phyloP scores from a whole-genome alignment of 2,888 invertebrate genomes.

The Ophion costatus region DNA sequence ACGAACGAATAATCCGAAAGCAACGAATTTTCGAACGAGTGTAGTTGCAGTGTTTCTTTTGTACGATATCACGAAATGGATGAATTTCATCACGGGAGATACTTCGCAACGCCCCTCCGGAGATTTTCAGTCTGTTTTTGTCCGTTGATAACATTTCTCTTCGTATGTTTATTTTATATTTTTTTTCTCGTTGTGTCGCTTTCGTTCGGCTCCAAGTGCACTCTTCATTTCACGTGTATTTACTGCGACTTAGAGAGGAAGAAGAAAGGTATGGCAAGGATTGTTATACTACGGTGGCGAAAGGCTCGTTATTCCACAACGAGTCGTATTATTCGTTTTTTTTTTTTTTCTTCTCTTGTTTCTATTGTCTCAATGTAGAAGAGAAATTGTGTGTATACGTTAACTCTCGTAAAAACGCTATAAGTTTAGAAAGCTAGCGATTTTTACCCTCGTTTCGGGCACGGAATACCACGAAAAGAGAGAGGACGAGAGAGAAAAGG shows the following conservation, averaged over 20 bases:
- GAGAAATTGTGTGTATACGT: slow-evolving; percentile 32
- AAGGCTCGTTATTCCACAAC: slow-evolving; percentile 7
- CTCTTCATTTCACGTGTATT: slow-evolving; percentile 6
- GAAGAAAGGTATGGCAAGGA: neutral
- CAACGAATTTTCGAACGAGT: neutral
- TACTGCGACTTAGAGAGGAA: slow-evolving; percentile 1
- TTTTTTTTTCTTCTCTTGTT: slow-evolving; percentile 35
- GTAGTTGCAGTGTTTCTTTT: neutral
- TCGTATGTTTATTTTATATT: neutral
- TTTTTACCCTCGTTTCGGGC: slow-evolving; percentile 18
- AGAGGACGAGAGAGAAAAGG: slow-evolving; percentile 11
- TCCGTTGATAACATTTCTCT: slow-evolving; percentile 23
- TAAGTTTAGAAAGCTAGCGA: slow-evolving; percentile 44
- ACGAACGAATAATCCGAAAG: neutral
- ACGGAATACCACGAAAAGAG: slow-evolving; percentile 12
- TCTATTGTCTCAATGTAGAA: slow-evolving; percentile 33
- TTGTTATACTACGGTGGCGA: neutral
- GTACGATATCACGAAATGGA: neutral
- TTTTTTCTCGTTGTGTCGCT: slow-evolving; percentile 31
- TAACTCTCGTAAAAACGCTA: slow-evolving; percentile 45
- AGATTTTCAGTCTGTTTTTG: slow-evolving; percentile 31
- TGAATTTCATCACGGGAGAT: slow-evolving; percentile 6
- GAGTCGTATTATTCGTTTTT: neutral
- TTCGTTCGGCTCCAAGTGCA: slow-evolving; percentile 48
- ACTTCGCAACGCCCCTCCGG: slow-evolving; percentile 1